phyloP scores from a whole-genome alignment of 2,113 vertebrate genomes.

The Tamias sibiricus region DNA sequence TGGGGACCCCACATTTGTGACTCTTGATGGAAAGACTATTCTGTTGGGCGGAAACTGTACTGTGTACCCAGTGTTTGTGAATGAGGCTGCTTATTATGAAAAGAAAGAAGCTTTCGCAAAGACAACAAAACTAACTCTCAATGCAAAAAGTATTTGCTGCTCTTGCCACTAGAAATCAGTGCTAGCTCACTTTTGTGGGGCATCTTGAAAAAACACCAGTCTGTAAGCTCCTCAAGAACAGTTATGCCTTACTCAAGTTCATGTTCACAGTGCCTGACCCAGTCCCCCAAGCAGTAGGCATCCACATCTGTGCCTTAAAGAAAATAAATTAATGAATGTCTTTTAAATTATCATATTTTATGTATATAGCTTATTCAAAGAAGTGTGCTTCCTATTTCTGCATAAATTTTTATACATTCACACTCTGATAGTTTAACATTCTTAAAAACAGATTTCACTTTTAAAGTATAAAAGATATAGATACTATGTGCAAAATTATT shows the following conservation, averaged over 20 bases:
- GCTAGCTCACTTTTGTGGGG: not conserved
- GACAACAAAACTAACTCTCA: slow-evolving; percentile 90
- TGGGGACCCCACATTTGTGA: slow-evolving; percentile 95
- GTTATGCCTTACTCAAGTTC: not conserved
- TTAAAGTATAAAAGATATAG: slow-evolving; percentile 39
- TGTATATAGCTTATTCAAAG: not conserved
- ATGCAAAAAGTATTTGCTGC: slow-evolving; percentile 85
- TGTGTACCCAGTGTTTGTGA: slow-evolving; percentile 95
- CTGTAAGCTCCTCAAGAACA: not conserved
- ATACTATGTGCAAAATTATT: not conserved
- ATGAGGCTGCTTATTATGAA: slow-evolving; percentile 98
- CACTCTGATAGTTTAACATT: slow-evolving; percentile 34
- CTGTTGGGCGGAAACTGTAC: slow-evolving; percentile 88
- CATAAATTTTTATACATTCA: not conserved
- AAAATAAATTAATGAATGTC: slow-evolving; percentile 14
- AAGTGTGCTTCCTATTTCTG: slow-evolving; percentile 15
- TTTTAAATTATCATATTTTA: slow-evolving; percentile 38
- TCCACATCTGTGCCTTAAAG: slow-evolving; percentile 4
- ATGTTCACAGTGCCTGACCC: not conserved
- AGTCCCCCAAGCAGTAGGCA: not conserved
- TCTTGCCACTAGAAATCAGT: slow-evolving; percentile 53
- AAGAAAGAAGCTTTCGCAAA: slow-evolving; percentile 96
- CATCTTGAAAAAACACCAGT: not conserved
- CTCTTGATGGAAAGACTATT: slow-evolving; percentile 92
- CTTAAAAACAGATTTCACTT: slow-evolving; percentile 49